Conservation (phyloP, 2,113 vertebrate species). For the Dicaeum eximium region DNA sequence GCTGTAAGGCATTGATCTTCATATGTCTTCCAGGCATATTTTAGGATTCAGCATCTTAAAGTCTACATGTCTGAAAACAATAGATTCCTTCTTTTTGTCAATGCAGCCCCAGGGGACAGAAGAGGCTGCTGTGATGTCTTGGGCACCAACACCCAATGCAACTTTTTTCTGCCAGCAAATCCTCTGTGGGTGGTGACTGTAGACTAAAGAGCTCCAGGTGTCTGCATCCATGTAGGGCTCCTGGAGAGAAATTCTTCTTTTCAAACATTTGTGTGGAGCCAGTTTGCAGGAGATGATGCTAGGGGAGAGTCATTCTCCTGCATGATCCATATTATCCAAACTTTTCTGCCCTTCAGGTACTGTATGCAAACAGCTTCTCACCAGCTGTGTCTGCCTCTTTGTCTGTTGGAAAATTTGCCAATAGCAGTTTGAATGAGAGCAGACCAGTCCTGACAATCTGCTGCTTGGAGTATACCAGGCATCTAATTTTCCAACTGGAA, state of each 20-base stretch:
- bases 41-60: background rate
- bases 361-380: background rate
- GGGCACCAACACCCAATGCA: background rate
- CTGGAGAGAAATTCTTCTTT: background rate
- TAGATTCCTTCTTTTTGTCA: background rate
- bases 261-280: background rate
- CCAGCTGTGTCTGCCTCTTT: background rate
- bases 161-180: background rate
- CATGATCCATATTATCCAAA: background rate
- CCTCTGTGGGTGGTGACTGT: background rate
- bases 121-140: background rate
- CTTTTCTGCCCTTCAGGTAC: background rate
- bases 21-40: background rate
- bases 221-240: background rate
- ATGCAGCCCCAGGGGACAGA: background rate
- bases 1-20: background rate
- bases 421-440: background rate
- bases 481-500: slow-evolving; percentile 25
- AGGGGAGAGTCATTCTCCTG: background rate
- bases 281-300: background rate
- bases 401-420: background rate
- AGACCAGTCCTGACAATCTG: background rate
- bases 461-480: background rate
- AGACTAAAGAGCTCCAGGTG: background rate
- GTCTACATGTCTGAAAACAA: background rate